Evolutionary conservation across 2,888 invertebrate species (phyloP).

Genomic region (Gortyna flavago): DNA sequence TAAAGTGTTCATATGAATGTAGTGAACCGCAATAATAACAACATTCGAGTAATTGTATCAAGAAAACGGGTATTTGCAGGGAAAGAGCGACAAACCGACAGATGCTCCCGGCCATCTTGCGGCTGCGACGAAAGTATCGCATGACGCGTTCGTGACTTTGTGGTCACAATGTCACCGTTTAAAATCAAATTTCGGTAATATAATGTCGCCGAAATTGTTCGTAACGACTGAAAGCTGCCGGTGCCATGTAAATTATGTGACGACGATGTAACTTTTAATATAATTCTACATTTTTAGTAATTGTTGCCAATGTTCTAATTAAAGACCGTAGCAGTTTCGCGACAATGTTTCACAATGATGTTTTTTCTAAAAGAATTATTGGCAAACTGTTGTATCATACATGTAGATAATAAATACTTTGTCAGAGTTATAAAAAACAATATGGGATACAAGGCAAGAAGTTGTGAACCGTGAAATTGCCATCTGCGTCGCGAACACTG

Average conservation of each 20-base stretch:
- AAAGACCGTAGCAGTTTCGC: constrained; percentile 35
- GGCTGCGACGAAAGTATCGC: constrained; percentile 80
- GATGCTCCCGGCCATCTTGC: constrained; percentile 89
- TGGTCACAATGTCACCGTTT: constrained; percentile 87
- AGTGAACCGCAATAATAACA: constrained; percentile 84
- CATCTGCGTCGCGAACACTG: constrained; percentile 80
- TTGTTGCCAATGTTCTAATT: constrained; percentile 61
- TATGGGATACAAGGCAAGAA: constrained; percentile 75
- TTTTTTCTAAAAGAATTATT: neutral
- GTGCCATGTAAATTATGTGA: constrained; percentile 74
- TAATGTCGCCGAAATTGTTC: constrained; percentile 78
- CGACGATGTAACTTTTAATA: constrained; percentile 69
- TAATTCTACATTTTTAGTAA: constrained; percentile 62
- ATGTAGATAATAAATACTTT: constrained; percentile 68
- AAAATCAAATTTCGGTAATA: constrained; percentile 86
- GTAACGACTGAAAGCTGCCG: constrained; percentile 76
- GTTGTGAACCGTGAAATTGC: constrained; percentile 82
- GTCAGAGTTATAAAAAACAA: constrained; percentile 75
- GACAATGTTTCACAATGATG: constrained; percentile 46
- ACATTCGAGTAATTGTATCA: constrained; percentile 84
- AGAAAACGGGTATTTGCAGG: constrained; percentile 84
- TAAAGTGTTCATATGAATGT: constrained; percentile 80
- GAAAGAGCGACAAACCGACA: constrained; percentile 89
- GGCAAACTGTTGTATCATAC: constrained; percentile 27
- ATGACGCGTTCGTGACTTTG: constrained; percentile 84